Evolutionary conservation across 2,113 vertebrate genomes (phyloP).

Genomic region (Plotosus lineatus): DNA sequence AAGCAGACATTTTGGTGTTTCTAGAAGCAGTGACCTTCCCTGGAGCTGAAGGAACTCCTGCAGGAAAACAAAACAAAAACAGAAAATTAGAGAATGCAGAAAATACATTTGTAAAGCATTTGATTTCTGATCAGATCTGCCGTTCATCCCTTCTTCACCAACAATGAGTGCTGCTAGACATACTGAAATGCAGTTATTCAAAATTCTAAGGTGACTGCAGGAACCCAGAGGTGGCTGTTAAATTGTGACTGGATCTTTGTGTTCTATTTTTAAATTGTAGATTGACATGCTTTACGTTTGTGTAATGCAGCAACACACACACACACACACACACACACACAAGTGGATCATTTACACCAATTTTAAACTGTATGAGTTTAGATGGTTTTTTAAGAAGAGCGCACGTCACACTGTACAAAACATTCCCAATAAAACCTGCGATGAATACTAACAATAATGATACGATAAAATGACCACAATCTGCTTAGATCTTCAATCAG

Average conservation of each 20-base stretch:
- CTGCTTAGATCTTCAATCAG: neutral
- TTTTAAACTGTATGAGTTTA: neutral
- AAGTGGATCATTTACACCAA: neutral
- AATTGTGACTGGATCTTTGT: neutral
- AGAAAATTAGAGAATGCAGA: neutral
- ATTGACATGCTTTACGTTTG: neutral
- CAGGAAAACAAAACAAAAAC: constrained; percentile 4
- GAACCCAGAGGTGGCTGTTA: neutral
- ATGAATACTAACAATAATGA: neutral
- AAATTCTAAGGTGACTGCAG: neutral
- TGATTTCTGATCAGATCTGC: neutral
- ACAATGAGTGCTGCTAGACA: neutral
- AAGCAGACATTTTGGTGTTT: constrained; percentile 90
- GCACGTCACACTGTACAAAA: neutral
- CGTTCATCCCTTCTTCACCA: neutral
- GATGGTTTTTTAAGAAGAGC: neutral
- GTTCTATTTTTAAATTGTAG: neutral
- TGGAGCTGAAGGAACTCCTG: constrained; percentile 85
- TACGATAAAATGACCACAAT: neutral
- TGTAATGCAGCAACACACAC: constrained; percentile 4
- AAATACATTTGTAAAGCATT: neutral
- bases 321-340: neutral
- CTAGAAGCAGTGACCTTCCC: constrained; percentile 82
- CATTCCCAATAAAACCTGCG: neutral
- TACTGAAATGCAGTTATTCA: neutral